Base-by-base conservation (phyloP, 2,113 vertebrate genomes). In the Lontra canadensis region DNA sequence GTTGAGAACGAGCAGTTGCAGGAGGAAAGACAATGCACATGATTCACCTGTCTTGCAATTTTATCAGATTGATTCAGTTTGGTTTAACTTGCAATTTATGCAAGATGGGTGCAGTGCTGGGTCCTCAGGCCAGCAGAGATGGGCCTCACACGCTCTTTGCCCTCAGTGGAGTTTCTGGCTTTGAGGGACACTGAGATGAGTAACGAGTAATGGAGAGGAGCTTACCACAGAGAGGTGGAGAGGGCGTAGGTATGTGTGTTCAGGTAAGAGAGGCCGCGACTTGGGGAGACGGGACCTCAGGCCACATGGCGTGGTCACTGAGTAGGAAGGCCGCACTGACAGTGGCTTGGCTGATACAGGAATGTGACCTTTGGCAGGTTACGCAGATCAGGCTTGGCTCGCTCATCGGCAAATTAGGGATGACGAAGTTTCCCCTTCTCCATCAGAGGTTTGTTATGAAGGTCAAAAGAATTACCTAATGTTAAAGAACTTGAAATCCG, bases 71-170 rank as follows among this genome's bases (percentile, higher is more conserved):
- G 59, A 63, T 89, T 92, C 65, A 63, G 36, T 84, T 94, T 81
- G 49, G 39, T 81, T 98, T 57, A 78, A n/a, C 85, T 81, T 96
- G 34, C 7, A 82, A 26, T 49, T 76, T 96, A 39, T 67, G 6
- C 7, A 69, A 61, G 42, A 47, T 36, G 39, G 39, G 47, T 55
- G 25, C 31, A 23, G 21, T 18, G 20, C 23, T n/a, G 42, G 4
- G 4, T 65, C 21, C 25, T 82, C 0, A 0, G 21, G 13, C 20
- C 29, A 14, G 65, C 34, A 44, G 0, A 71, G 14, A 59, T 59
- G 52, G 25, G 13, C 34, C 57, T 93, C 31, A 31, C 6, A 4
- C 18, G 26, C 34, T 44, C 23, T 39, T 80, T 55, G 20, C 25
- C n/a, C 39, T 88, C 59, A 26, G 4, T 0, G 1, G 49, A 1